phyloP scores from a whole-genome alignment of 1,140 invertebrate genomes.

The Apis mellifera region Amel_HAv3.1 CM009939.2:7136001-7136500 shows the following conservation, averaged over 20 bases:
- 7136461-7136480: background rate
- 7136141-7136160: background rate
- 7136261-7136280: background rate
- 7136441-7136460: too few relatives aligned
- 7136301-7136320: background rate
- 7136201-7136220: background rate
- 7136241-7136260: background rate
- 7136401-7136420: background rate
- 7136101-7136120: background rate
- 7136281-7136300: background rate
- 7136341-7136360: background rate
- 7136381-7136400: background rate
- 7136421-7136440: background rate
- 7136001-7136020: conserved; percentile 54
- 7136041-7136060: conserved; percentile 46
- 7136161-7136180: background rate
- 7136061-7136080: conserved; percentile 9
- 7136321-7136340: background rate
- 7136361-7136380: conserved; percentile 7
- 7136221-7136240: background rate
- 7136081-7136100: conserved; percentile 33
- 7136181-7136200: conserved; percentile 8
- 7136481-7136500: too few relatives aligned
- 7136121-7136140: background rate
- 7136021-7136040: conserved; percentile 46